Conservation (phyloP, 2,797 vertebrate genomes). For the Gambusia yucatana region DNA sequence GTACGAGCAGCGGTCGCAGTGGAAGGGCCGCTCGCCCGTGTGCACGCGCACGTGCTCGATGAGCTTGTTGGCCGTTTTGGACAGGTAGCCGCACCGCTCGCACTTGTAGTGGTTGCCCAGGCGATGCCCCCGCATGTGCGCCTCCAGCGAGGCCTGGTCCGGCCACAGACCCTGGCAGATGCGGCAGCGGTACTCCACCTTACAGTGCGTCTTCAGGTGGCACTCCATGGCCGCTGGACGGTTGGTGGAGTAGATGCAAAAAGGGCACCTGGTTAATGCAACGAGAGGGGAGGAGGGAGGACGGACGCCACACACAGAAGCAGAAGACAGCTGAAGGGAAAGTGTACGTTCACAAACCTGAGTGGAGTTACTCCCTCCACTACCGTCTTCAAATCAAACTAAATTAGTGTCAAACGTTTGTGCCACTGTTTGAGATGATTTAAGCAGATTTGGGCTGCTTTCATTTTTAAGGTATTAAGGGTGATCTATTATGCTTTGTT, state of each 20-base stretch:
- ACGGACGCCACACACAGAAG: constrained; percentile 47
- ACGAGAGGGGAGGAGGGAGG: constrained; percentile 39
- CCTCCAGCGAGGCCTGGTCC: constrained; percentile 97
- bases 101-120: constrained; percentile 99
- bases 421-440: too few species aligned
- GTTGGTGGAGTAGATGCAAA: constrained; percentile 99
- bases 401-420: too few species aligned
- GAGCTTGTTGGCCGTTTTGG: constrained; percentile 99
- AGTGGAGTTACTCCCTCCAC: too few species aligned
- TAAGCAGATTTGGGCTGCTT: too few species aligned
- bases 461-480: too few species aligned
- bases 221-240: constrained; percentile 98
- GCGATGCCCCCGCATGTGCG: constrained; percentile 96
- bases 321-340: constrained; percentile 42
- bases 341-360: not conserved
- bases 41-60: constrained; percentile 99
- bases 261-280: constrained; percentile 89
- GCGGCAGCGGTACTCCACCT: constrained; percentile 99
- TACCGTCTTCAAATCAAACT: too few species aligned
- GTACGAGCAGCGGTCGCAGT: constrained; percentile 99
- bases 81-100: constrained; percentile 99
- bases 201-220: constrained; percentile 99
- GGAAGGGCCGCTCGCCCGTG: constrained; percentile 99
- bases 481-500: too few species aligned
- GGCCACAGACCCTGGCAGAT: constrained; percentile 98